Conservation (phyloP, 2,113 vertebrate genomes). For the Ivindomyrus marchei region DNA sequence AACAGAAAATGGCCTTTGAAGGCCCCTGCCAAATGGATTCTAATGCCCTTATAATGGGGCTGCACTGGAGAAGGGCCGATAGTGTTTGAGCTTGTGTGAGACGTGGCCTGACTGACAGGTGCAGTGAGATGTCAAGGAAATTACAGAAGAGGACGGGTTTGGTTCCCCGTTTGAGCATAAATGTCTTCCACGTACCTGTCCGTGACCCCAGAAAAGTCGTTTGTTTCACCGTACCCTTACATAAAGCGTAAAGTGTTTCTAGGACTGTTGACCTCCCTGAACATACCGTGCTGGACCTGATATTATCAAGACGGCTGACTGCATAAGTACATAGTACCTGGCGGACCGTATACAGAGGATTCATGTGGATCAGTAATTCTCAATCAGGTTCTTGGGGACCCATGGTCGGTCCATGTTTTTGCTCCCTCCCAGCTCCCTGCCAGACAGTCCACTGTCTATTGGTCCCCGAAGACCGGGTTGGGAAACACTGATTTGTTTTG, state of each 20-base stretch:
- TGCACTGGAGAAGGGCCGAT: not conserved
- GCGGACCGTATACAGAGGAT: not conserved
- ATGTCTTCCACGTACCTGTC: not conserved
- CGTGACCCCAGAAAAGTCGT: not conserved
- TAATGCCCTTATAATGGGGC: not conserved
- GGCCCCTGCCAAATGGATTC: conserved; percentile 10
- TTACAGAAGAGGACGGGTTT: not conserved
- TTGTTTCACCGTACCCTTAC: not conserved
- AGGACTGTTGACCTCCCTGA: not conserved
- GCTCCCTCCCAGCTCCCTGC: no score
- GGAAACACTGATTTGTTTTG: not conserved
- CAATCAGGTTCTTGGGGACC: not conserved
- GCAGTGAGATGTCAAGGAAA: not conserved
- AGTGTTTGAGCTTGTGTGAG: not conserved
- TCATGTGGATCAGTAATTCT: not conserved
- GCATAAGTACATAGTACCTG: not conserved
- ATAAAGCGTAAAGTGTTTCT: not conserved
- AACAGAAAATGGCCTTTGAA: conserved; percentile 6
- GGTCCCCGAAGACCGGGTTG: not conserved
- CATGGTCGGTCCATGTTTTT: no score
- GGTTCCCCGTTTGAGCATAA: not conserved
- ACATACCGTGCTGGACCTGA: not conserved
- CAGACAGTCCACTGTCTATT: no score
- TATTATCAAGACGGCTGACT: not conserved
- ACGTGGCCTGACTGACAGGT: not conserved